Base-by-base conservation (phyloP, 2,888 invertebrate species). In the Coleophora flavipennella region DNA sequence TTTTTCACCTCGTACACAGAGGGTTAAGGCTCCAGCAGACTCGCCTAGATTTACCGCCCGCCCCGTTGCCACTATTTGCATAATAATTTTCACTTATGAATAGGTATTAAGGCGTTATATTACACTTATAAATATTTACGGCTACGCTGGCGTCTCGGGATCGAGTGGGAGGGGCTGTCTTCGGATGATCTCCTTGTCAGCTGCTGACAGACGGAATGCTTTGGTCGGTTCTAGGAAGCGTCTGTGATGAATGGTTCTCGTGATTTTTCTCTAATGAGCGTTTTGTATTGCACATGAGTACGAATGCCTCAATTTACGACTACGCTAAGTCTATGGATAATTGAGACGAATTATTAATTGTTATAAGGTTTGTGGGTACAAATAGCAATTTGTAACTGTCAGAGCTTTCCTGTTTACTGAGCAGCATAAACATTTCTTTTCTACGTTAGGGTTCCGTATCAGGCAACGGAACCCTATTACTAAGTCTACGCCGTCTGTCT, bases 81-180 rank as follows among this genome's bases (percentile, higher is more conserved):
- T 83, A 80, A 76, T 79, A 77, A 84, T 84, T 79, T 83, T 84
- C 83, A 81, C 81, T 83, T 81, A 83, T 81, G 81, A 84, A 81
- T 83, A 83, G 73, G 71, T 77, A 80, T 80, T 78, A 77, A 68
- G 70, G 71, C 66, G 63, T 76, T 81, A n/a, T n/a, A 78, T 77
- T 73, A 67, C 78, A 62, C 68, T 78, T 81, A 81, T 83, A 81
- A 81, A 83, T 83, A 81, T 83, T 80, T 73, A 83, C 69, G 48
- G 65, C 59, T 70, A 65, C 67, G 34, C 60, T 49, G 45, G 44
- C 38, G 49, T 44, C 50, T 48, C 49, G 49, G 54, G 59, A 67
- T 64, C 43, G 51, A 46, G 62, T 75, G 67, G 78, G 78, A 55
- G 76, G 68, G 50, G 62, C 51, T 28, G 51, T 57, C 53, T 62